Evolutionary conservation across 2,888 invertebrate species (phyloP), one percentile per base, ranked within the genome.

Genomic region (Synergus gifuensis): DNA sequence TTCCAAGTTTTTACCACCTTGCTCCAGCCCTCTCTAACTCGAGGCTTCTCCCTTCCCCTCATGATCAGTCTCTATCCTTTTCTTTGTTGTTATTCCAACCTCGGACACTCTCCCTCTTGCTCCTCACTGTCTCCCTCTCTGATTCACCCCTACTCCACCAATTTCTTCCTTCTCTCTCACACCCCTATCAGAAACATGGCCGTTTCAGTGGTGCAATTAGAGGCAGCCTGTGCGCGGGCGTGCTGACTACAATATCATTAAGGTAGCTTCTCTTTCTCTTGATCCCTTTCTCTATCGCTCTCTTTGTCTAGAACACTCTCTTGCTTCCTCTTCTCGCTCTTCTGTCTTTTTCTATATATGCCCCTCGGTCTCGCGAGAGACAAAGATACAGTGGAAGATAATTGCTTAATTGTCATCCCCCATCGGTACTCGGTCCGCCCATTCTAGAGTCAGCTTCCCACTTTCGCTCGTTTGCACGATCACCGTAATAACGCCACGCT

Each of bases 171-270:
- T 88, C 89, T 83, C 85, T 83, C 84, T 87, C 83, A 80, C 86
- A 87, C 88, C 87, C 87, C 86, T 84, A 83, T 79, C 82, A 81
- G 83, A 85, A 90, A 89, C 89, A 91, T 90, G 90, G 90, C 90
- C 88, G 90, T 87, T 89, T 87, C 87, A 87, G 85, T 88, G 87
- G 89, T 85, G 90, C 90, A 91, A 91, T 91, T 91, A 91, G 91
- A 90, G 88, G 87, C 89, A 87, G 90, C 86, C 88, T 89, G 89
- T 88, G 89, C 89, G 89, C 89, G 86, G 88, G 87, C 87, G 85
- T 87, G 84, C 88, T 88, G 85, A 86, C 88, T 90, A 90, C 91
- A 91, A 90, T 91, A 90, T 90, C 90, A 89, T 91, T 91, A 90
- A 90, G 90, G 88, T 87, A 85, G 87, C 85, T 84, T 81, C 67